These are phyloP conservation scores for Harpegnathos saltator DNA, from an alignment of 1,140 invertebrate genomes.

Conservation along the genomic window DNA sequence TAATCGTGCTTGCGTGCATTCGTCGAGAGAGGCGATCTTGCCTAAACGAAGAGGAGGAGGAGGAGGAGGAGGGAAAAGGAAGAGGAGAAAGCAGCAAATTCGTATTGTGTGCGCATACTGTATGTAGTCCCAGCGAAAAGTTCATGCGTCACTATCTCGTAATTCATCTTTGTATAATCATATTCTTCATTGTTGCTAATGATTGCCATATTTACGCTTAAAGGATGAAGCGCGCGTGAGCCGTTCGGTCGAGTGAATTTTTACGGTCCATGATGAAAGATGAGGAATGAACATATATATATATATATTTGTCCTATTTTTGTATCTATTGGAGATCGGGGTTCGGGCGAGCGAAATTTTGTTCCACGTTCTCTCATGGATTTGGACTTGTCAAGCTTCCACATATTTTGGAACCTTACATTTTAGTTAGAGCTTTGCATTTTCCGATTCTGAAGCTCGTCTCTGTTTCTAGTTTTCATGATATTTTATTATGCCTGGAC, in stretches of 20 bases:
- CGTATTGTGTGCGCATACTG: constrained; percentile 18
- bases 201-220: constrained; percentile 70
- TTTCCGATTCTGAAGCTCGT: neutral
- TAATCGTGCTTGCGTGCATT: constrained; percentile 3
- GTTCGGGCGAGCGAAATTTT: constrained; percentile 17
- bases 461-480: neutral
- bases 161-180: constrained; percentile 59
- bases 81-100: neutral
- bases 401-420: too few species aligned
- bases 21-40: constrained; percentile 6
- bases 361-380: neutral
- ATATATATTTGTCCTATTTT: constrained; percentile 59
- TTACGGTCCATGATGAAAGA: constrained; percentile 26
- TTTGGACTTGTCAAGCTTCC: too few species aligned
- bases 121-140: constrained; percentile 16
- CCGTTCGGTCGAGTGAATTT: constrained; percentile 40
- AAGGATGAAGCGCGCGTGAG: constrained; percentile 50
- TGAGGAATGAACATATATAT: constrained; percentile 22
- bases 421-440: too few species aligned
- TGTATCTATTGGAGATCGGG: constrained; percentile 54
- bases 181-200: constrained; percentile 53
- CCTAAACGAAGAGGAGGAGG: constrained; percentile 18
- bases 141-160: constrained; percentile 57
- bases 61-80: constrained; percentile 16
- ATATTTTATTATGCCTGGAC: neutral